Percentiles rank a stretch among this genome's conserved stretches.
Evolutionary conservation across 2,888 invertebrate genomes (phyloP).

Genomic region (Sepioteuthis lessoniana): DNA sequence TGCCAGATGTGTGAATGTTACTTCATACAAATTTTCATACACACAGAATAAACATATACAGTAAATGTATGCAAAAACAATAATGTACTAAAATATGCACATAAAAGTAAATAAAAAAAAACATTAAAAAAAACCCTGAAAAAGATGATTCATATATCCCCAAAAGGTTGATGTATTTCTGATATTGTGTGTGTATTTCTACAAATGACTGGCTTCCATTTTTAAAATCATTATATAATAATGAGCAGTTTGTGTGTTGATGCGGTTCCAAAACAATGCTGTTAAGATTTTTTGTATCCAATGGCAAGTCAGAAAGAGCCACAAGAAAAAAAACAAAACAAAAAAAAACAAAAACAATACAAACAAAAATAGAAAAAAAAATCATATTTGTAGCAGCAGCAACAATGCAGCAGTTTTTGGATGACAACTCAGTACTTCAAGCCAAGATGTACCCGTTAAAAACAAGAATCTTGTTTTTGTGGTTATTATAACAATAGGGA

Average conservation of each 20-base stretch:
- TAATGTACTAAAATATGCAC: background rate
- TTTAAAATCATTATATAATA: slow-evolving; percentile 15
- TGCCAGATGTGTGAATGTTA: background rate
- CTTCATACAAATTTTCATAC: background rate
- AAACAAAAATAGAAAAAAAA: no score
- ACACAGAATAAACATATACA: background rate
- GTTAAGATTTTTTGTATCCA: background rate
- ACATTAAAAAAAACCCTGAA: background rate
- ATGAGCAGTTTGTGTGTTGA: slow-evolving; percentile 6
- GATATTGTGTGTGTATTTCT: background rate
- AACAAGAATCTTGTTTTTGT: background rate
- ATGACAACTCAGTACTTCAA: background rate
- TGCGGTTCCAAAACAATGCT: slow-evolving; percentile 2
- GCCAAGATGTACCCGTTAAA: background rate
- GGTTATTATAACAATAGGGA: background rate
- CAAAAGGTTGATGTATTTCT: background rate
- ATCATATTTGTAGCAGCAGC: background rate
- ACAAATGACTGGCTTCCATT: slow-evolving; percentile 8
- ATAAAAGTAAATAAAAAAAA: background rate
- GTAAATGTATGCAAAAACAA: background rate
- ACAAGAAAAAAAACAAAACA: background rate
- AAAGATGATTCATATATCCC: background rate
- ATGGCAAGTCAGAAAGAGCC: background rate
- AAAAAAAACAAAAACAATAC: no score
- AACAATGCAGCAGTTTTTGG: background rate